Base-by-base conservation (phyloP, 2,888 invertebrate species). In the Nymphalis polychloros region DNA sequence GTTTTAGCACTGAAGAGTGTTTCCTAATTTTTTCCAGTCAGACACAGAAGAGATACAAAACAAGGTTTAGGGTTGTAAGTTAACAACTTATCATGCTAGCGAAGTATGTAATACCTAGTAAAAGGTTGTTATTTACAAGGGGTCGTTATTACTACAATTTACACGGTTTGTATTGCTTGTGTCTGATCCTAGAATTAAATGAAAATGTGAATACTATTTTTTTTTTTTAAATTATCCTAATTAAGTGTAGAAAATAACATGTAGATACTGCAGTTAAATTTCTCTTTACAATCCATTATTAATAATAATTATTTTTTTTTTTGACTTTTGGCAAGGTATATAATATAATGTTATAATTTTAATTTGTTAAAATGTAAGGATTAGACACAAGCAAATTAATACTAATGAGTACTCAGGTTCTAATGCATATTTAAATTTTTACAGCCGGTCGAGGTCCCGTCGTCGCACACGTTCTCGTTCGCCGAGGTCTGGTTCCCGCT, bases 381-480 rank as follows among this genome's bases (percentile, higher is more conserved):
- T 67, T 63, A 67, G 67, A 63, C 63, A 59, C 67, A 59, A 67
- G 67, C 63, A 63, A 67, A 35, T 3, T 41, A 13, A 19, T 7
- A 41, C 8, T 8, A 5, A 23, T 8, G 3, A 48, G 31, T 23
- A 60, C 17, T 17, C 16, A 16, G 47, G 13, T 27, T 64, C 8
- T 63, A 63, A 35, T 66, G 16, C 23, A 70, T 72, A 10, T 88
- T 89, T 62, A 68, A 73, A 71, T 82, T 73, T 81, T 83, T 73
- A 19, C 90, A 92, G 92, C 75, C 94, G 95, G 27, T 95, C 95
- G 74, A 93, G 95, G 78, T 95, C 95, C 31, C 90, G 92, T 65
- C 89, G 92, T 59, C 94, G 95, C 77, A 94, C 95, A 69, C 93
- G 95, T 67, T 95, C 95, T 20, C 93, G 94, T 76, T 88, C 93